Conservation (phyloP, 2,888 invertebrate genomes). For the Agapostemon virescens region DNA sequence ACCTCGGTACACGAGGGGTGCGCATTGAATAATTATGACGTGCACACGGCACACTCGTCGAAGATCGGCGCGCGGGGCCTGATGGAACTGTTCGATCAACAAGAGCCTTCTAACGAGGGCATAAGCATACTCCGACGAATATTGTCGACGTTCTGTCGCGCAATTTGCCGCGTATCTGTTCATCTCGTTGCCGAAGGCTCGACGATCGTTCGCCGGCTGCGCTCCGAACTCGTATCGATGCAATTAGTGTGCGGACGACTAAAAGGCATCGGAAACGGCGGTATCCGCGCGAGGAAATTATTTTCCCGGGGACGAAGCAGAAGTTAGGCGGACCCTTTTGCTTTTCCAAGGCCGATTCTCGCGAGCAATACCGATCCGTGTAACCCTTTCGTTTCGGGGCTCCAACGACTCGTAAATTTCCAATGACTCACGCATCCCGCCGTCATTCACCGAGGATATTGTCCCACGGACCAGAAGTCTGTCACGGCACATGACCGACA, state of each 20-base stretch:
- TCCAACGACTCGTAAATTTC: slow-evolving; percentile 37
- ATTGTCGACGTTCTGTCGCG: not conserved
- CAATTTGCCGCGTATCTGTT: not conserved
- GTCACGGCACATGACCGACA: slow-evolving; percentile 7
- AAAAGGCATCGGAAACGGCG: not conserved
- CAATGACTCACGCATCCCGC: slow-evolving; percentile 28
- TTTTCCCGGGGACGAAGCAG: slow-evolving; percentile 16
- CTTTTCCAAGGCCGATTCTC: slow-evolving; percentile 15
- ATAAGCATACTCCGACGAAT: not conserved
- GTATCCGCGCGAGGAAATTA: slow-evolving; percentile 8
- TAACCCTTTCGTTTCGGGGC: slow-evolving; percentile 12
- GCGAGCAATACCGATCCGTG: slow-evolving; percentile 31
- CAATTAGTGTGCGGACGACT: not conserved
- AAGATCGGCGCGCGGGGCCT: not conserved
- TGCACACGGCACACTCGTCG: not conserved
- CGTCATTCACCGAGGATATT: slow-evolving; percentile 42
- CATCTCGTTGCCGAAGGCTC: not conserved
- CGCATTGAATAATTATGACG: slow-evolving; percentile 4
- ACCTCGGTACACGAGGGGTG: slow-evolving; percentile 1
- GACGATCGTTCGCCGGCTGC: not conserved
- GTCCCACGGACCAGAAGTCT: slow-evolving; percentile 21
- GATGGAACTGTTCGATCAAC: slow-evolving; percentile 9
- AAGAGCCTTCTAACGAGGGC: not conserved
- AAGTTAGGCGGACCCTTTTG: slow-evolving; percentile 25
- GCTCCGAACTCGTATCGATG: not conserved